Conservation (phyloP, 2,113 vertebrate species). For the Porphyrio hochstetteri region DNA sequence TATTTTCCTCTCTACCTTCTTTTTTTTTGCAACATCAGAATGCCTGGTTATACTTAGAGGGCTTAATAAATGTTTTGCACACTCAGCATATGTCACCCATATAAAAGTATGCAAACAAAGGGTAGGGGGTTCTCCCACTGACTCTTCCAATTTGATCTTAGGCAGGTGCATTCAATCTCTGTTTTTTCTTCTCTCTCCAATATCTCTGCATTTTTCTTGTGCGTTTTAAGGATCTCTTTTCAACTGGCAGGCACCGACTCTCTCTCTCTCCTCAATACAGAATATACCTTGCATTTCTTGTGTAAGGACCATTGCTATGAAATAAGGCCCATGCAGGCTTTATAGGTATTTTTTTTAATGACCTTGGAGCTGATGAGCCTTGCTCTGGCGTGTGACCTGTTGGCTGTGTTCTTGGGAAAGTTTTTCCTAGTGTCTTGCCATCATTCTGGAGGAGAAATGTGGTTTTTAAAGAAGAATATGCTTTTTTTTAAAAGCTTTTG, state of each 20-base stretch:
- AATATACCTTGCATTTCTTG: neutral
- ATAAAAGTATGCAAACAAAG: neutral
- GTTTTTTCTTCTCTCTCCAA: neutral
- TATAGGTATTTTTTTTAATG: neutral
- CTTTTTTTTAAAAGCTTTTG: neutral
- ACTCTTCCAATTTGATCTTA: neutral
- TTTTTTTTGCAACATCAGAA: constrained; percentile 7
- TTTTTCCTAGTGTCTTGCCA: neutral
- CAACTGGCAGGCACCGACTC: neutral
- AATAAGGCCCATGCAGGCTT: neutral
- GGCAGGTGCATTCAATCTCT: neutral
- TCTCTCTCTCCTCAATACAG: neutral
- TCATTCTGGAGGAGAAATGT: neutral
- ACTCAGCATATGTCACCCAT: neutral
- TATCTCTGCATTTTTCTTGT: neutral
- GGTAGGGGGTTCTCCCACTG: neutral
- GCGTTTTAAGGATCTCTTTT: neutral
- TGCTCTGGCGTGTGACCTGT: neutral
- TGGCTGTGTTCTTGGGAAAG: neutral
- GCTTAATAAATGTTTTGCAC: constrained; percentile 39
- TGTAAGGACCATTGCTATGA: neutral
- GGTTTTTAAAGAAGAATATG: neutral
- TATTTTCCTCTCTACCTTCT: constrained; percentile 11
- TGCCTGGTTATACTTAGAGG: neutral
- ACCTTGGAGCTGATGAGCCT: neutral